These are phyloP conservation scores for Acleris sparsana DNA, from an alignment of 2,888 invertebrate species.

Conservation along the genomic window DNA sequence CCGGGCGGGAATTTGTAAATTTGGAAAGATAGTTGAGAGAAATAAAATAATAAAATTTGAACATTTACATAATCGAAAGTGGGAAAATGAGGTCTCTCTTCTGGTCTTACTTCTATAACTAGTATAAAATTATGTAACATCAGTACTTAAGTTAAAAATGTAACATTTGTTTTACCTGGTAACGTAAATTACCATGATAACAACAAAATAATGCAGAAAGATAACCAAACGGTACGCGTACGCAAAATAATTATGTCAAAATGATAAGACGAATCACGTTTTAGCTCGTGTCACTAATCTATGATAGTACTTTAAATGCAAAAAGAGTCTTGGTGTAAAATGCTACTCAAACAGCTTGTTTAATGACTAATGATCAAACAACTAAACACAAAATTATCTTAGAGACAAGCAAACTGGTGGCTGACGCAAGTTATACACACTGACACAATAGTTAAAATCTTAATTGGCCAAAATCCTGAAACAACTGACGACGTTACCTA, in stretches of 20 bases:
- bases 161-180: background rate
- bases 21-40: too few relatives aligned
- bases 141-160: too few relatives aligned
- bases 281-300: background rate
- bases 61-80: too few relatives aligned
- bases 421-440: conserved; percentile 9
- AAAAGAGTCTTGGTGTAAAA: too few relatives aligned
- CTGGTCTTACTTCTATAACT: too few relatives aligned
- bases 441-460: conserved; percentile 14
- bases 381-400: conserved; percentile 10
- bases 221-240: conserved; percentile 1
- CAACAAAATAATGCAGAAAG: background rate
- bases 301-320: background rate
- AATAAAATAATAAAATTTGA: too few relatives aligned
- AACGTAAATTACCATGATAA: conserved; percentile 20
- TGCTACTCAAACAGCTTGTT: background rate
- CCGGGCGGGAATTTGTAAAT: too few relatives aligned
- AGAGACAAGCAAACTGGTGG: conserved; percentile 20
- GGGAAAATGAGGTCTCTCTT: too few relatives aligned
- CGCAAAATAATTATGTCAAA: conserved; percentile 2
- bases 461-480: conserved; percentile 31
- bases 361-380: background rate
- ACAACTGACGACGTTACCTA: conserved; percentile 37
- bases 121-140: too few relatives aligned
- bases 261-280: conserved; percentile 6